Base-by-base conservation (phyloP, 2,797 vertebrate genomes). In the Hafferia zeledoni region DNA sequence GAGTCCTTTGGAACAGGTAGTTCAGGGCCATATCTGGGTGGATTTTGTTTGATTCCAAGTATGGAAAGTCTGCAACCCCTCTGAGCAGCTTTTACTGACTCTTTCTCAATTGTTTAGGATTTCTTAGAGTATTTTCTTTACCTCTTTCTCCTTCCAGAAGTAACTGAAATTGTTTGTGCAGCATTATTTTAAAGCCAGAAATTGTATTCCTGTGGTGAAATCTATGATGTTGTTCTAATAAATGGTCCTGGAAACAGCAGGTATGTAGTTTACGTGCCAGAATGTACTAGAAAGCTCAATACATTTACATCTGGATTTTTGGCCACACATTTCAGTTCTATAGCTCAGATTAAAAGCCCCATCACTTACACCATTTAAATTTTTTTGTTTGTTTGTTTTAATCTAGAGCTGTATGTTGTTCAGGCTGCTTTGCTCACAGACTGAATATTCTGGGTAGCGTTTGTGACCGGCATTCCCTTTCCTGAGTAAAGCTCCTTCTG, bases 341-440 rank as follows among this genome's bases (percentile, higher is more conserved):
- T 31, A 64, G 20, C 16, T 76, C 0, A 0, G 7, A 44, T 71
- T 68, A 37, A 56, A 87, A 82, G 3, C 4, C 3, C 15, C 8
- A 68, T 49, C 4, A 13, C 83, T 87, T 64, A 43, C 30, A 43
- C 16, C 67, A 53, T 5, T 72, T 68, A 39, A 17, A n/a, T n/a
- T 9, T 2, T 9, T n/a, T 15, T 55, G 55, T 27, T 37, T 37
- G 8, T 16, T 49, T 30, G 30, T 71, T 65, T 46, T 81, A 3
- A 3, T 77, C 37, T 89, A 53, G 30, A 65, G 8, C 15, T 78
- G 17, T 30, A 31, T 1, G 20, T 70, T 61, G 5, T 56, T 92
- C 25, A 46, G 33, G 30, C 44, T 72, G 37, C 10, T 91, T 90
- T 93, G 44, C 27, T 67, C 46, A 63, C 31, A 67, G 23, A 90